A percentile compares a stretch with the other conserved stretches of the same genome.
These are phyloP conservation scores for Hyla sarda DNA, from an alignment of 2,113 vertebrate species.

Conservation along the genomic window DNA sequence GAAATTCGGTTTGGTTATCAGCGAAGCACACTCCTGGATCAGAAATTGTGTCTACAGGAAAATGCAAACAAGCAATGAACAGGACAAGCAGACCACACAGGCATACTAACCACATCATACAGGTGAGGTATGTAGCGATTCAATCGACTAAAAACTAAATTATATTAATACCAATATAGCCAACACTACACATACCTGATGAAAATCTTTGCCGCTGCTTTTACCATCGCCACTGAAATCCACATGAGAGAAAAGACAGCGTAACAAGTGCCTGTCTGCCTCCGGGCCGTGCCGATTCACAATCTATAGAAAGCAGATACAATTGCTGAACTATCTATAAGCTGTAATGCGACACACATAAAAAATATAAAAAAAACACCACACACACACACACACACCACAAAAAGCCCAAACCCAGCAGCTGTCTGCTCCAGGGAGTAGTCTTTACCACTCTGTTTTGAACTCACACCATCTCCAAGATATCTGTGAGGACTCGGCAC, in stretches of 20 bases:
- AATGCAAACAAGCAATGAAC: not conserved
- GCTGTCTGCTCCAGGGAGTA: too few relatives aligned
- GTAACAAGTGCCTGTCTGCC: slow-evolving; percentile 99
- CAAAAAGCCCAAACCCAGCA: not conserved
- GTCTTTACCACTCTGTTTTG: not conserved
- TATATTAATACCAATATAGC: too few relatives aligned
- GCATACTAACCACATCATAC: too few relatives aligned
- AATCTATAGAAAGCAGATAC: slow-evolving; percentile 77
- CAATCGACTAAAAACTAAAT: too few relatives aligned
- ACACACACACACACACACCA: too few relatives aligned
- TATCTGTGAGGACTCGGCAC: too few relatives aligned
- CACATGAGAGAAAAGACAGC: slow-evolving; percentile 99
- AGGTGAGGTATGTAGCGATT: not conserved
- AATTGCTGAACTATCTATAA: not conserved
- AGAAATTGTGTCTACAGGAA: slow-evolving; percentile 95
- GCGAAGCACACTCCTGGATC: slow-evolving; percentile 98
- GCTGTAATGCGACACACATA: too few relatives aligned
- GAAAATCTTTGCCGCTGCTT: slow-evolving; percentile 99
- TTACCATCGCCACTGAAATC: slow-evolving; percentile 99
- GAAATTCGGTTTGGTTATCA: slow-evolving; percentile 99
- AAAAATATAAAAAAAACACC: not conserved
- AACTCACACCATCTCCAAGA: not conserved
- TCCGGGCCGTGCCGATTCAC: slow-evolving; percentile 99
- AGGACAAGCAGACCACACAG: too few relatives aligned
- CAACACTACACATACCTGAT: slow-evolving; percentile 82